Base-by-base conservation (phyloP, 2,888 invertebrate species). In the Oeneis ivallda region DNA sequence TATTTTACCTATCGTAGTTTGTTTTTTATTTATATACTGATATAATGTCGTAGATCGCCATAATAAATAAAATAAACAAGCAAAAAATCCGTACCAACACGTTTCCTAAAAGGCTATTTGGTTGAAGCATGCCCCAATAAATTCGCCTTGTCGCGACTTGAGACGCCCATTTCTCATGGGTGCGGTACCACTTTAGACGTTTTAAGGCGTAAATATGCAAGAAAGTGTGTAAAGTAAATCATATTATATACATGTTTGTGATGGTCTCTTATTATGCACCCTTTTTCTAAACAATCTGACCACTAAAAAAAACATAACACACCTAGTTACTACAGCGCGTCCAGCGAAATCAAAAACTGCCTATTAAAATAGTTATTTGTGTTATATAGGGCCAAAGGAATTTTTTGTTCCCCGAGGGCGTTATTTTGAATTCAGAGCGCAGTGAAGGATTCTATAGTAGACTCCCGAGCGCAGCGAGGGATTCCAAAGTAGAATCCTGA, bases 61-160 rank as follows among this genome's bases (percentile, higher is more conserved):
- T 52, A 45, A 39, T 57, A 63, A 63, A 63, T 39, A 63, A 63
- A 63, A 63, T 58, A 58, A 47, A 34, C 41, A 43, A 58, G 45
- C 43, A 58, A 58, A 49, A 50, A 58, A 58, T 63, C 50, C 43
- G 32, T 32, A 58, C 32, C 52, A 43, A 41, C 39, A 52, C 19
- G 57, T 49, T 49, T 26, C 34, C 32, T 63, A 63, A 63, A 45
- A 77, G 76, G 76, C 79, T 80, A 83, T 85, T 84, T 79, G 76
- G 78, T 79, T 85, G 85, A 84, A 79, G 81, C 79, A 84, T 83
- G 80, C 78, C 78, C 77, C 81, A 80, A 84, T 85, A 84, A 83
- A 85, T 82, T 81, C 78, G 75, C 76, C 72, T 76, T 76, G 77
- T 77, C 76, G 62, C 54, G 47, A 54, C 57, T 58, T 43, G 59